A percentile compares a stretch with the other conserved stretches of the same genome.
Evolutionary conservation across 2,113 vertebrate species (phyloP).

Genomic region (Cynopterus brachyotis): DNA sequence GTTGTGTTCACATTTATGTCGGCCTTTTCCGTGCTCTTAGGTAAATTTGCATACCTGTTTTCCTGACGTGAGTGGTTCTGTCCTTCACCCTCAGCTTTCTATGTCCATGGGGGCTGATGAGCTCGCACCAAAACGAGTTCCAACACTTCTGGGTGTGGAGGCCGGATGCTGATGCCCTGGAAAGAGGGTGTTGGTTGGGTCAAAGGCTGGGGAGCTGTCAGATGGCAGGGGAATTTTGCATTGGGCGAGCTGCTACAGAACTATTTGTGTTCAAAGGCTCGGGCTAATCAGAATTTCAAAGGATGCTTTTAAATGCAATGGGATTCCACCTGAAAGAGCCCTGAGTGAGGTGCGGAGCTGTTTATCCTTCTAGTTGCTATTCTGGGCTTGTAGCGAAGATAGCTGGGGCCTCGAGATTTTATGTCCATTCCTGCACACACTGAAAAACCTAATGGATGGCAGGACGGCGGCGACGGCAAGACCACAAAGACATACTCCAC

Average conservation of each 20-base stretch:
- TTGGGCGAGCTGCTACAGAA: constrained; percentile 28
- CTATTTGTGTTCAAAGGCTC: constrained; percentile 64
- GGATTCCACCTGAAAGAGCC: constrained; percentile 72
- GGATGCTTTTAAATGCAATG: constrained; percentile 69
- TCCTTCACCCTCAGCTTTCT: background rate
- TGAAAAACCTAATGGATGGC: constrained; percentile 4
- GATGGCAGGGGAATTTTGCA: constrained; percentile 18
- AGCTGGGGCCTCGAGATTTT: constrained; percentile 28
- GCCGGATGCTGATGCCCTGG: background rate
- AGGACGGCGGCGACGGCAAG: background rate
- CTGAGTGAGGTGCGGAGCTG: constrained; percentile 10
- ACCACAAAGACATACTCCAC: background rate
- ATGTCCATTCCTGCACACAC: constrained; percentile 52
- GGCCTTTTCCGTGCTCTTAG: constrained; percentile 18
- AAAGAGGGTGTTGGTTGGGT: constrained; percentile 22
- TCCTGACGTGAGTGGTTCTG: background rate
- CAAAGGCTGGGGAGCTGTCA: constrained; percentile 43
- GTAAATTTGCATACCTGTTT: constrained; percentile 20
- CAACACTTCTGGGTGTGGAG: background rate
- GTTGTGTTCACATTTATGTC: background rate
- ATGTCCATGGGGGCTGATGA: background rate
- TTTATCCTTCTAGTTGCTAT: constrained; percentile 68
- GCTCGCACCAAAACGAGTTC: background rate
- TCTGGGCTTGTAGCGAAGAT: constrained; percentile 53
- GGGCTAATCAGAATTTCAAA: constrained; percentile 80